Percentiles rank a stretch among this genome's conserved stretches.
Conservation (phyloP, 2,888 invertebrate genomes). For the Ennomos erosarius region DNA sequence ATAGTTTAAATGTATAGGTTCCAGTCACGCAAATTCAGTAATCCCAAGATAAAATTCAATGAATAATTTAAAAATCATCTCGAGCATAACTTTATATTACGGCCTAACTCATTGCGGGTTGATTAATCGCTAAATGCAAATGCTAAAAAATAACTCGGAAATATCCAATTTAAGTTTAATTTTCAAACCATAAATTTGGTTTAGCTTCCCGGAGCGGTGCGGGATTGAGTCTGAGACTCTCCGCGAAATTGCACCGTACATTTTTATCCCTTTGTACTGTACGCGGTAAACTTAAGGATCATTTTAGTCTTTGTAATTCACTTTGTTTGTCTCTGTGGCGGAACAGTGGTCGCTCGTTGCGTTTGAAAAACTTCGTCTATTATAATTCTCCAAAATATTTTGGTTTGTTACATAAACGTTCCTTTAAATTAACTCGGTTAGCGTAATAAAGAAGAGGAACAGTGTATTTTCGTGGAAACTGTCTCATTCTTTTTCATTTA, state of each 20-base stretch:
- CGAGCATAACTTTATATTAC: conserved; percentile 49
- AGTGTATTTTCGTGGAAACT: conserved; percentile 13
- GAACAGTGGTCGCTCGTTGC: conserved; percentile 47
- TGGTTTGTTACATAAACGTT: conserved; percentile 38
- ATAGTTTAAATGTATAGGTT: too few relatives aligned
- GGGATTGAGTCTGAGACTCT: conserved; percentile 69
- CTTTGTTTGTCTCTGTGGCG: conserved; percentile 37
- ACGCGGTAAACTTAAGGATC: conserved; percentile 68
- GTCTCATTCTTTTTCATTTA: conserved; percentile 16
- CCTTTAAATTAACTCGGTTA: conserved; percentile 35
- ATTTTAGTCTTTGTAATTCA: conserved; percentile 69
- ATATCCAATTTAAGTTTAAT: conserved; percentile 83
- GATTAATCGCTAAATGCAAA: conserved; percentile 73
- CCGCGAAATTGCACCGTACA: conserved; percentile 76
- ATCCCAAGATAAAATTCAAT: conserved; percentile 13
- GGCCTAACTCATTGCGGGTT: conserved; percentile 58
- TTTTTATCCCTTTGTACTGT: conserved; percentile 79
- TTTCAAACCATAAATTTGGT: conserved; percentile 82
- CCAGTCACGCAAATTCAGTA: too few relatives aligned
- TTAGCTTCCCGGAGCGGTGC: conserved; percentile 75
- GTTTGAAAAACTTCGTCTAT: conserved; percentile 49
- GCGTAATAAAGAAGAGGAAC: conserved; percentile 11
- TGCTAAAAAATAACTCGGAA: conserved; percentile 67
- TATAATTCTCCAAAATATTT: conserved; percentile 51
- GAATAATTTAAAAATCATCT: conserved; percentile 41